phyloP scores from a whole-genome alignment of 2,113 vertebrate species.

The Notiomystis cincta region DNA sequence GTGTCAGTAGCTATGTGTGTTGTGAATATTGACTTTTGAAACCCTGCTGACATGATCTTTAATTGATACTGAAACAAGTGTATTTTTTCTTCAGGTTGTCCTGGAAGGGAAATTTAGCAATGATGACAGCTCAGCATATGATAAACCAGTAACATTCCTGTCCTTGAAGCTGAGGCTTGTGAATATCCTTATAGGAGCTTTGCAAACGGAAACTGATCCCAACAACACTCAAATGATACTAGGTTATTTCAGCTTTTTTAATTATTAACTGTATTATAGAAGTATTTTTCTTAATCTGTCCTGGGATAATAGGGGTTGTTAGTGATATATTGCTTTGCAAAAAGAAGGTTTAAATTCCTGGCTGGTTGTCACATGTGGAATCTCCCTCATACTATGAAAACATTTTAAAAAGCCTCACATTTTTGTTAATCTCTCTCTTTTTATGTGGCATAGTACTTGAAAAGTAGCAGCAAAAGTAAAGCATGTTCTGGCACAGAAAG shows the following conservation, averaged over 20 bases:
- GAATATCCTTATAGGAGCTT: conserved; percentile 93
- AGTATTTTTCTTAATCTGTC: neutral
- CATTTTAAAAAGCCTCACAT: neutral
- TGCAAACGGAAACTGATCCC: conserved; percentile 93
- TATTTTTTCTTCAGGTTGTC: conserved; percentile 79
- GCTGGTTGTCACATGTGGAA: neutral
- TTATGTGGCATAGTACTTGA: neutral
- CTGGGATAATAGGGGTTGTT: neutral
- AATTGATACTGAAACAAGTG: neutral
- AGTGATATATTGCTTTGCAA: neutral
- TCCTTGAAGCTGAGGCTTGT: conserved; percentile 92
- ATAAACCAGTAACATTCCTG: conserved; percentile 91
- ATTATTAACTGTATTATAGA: neutral
- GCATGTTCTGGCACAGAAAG: neutral
- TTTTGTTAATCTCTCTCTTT: neutral
- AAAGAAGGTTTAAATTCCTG: neutral
- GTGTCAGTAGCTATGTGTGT: neutral
- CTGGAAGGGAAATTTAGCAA: conserved; percentile 95
- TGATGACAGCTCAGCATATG: conserved; percentile 84
- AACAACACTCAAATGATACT: conserved; percentile 96
- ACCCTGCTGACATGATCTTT: neutral
- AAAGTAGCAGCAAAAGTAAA: neutral
- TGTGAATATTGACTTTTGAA: neutral
- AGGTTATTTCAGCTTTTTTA: conserved; percentile 73
- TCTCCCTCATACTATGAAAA: neutral